Conservation (phyloP, 2,113 vertebrate genomes). For the Erythrocercus mccallii region DNA sequence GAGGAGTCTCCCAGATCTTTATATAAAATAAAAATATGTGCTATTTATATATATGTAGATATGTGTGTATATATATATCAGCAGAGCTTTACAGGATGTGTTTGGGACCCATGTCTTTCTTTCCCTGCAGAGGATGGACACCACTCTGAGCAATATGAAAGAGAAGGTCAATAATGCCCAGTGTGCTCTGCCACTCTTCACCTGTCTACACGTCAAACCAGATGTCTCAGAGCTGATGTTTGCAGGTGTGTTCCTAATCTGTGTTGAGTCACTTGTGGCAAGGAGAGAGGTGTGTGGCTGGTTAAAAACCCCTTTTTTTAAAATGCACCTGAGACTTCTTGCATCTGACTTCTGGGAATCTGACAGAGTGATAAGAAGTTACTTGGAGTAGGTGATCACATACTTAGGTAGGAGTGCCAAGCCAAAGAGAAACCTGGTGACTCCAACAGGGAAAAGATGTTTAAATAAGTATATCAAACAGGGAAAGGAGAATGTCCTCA, state of each 20-base stretch:
- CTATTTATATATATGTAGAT: not conserved
- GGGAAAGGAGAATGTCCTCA: not conserved
- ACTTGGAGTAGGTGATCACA: not conserved
- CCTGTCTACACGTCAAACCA: conserved; percentile 95
- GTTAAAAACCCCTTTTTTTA: rapidly evolving
- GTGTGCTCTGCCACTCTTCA: conserved; percentile 91
- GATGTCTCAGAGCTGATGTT: conserved; percentile 99
- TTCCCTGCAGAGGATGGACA: conserved; percentile 86
- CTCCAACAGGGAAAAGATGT: not conserved
- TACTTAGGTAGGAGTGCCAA: not conserved
- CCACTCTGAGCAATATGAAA: conserved; percentile 86
- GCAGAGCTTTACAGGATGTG: not conserved
- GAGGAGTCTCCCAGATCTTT: not conserved
- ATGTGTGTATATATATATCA: not conserved
- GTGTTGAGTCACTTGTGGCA: not conserved
- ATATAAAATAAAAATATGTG: not conserved
- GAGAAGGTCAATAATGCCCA: conserved; percentile 83
- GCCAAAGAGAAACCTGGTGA: not conserved
- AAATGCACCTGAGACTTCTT: not conserved
- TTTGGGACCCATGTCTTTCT: not conserved
- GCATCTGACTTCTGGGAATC: not conserved
- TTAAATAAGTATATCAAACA: not conserved
- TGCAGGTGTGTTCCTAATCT: conserved; percentile 79
- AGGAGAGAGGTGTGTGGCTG: not conserved
- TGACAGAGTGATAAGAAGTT: not conserved